phyloP scores from a whole-genome alignment of 2,797 vertebrate species.

The Epinephelus awoara region DNA sequence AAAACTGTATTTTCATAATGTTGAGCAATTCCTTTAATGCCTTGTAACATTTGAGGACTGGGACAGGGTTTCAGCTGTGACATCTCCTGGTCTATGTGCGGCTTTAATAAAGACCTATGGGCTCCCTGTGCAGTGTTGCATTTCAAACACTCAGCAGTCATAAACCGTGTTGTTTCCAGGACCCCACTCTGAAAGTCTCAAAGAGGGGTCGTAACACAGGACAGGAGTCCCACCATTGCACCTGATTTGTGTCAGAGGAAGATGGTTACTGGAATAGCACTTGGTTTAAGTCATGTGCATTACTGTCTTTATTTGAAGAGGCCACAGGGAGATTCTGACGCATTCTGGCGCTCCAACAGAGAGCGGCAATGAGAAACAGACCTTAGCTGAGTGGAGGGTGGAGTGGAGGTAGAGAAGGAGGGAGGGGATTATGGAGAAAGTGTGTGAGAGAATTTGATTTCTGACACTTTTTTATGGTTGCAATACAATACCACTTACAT shows the following conservation, averaged over 20 bases:
- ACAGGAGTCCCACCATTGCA: constrained; percentile 45
- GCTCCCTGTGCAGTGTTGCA: constrained; percentile 44
- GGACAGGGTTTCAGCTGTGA: constrained; percentile 11
- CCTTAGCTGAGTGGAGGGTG: constrained; percentile 7
- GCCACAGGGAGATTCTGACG: constrained; percentile 67
- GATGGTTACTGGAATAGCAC: constrained; percentile 67
- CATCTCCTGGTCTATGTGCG: constrained; percentile 15
- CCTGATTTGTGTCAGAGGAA: constrained; percentile 66
- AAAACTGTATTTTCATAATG: background rate
- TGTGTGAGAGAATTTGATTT: constrained; percentile 50
- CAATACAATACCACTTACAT: constrained; percentile 45
- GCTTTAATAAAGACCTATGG: constrained; percentile 16
- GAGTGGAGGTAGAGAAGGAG: constrained; percentile 37
- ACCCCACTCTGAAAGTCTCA: constrained; percentile 41
- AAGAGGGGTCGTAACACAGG: constrained; percentile 41
- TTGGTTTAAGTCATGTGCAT: constrained; percentile 67
- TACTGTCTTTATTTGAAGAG: constrained; percentile 71
- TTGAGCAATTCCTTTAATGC: background rate
- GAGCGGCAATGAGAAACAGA: constrained; percentile 70
- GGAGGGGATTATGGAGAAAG: constrained; percentile 7
- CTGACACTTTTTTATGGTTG: constrained; percentile 57
- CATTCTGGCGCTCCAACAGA: constrained; percentile 70
- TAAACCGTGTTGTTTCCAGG: constrained; percentile 54
- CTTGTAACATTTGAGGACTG: background rate
- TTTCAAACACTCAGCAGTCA: constrained; percentile 58